Conservation (phyloP, 2,888 invertebrate genomes). For the Elmis aenea region DNA sequence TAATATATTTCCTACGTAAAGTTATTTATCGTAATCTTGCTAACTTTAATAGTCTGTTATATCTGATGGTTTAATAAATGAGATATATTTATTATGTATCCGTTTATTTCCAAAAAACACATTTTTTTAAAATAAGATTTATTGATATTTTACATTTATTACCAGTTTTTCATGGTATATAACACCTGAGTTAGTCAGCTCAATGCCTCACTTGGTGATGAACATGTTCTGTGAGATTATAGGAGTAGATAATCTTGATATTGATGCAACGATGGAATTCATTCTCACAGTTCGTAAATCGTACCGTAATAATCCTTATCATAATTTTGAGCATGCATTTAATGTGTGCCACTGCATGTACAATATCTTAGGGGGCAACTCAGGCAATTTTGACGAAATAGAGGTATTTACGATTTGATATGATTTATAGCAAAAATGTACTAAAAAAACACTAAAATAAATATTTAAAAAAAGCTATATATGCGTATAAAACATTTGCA, state of each 20-base stretch:
- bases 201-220: constrained; percentile 52
- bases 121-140: too few species aligned
- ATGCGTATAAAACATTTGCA: too few species aligned
- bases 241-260: constrained; percentile 45
- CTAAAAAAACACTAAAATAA: too few species aligned
- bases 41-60: too few species aligned
- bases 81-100: too few species aligned
- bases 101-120: too few species aligned
- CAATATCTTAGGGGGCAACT: constrained; percentile 50
- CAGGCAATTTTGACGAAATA: constrained; percentile 46
- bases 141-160: too few species aligned
- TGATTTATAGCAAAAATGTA: too few species aligned
- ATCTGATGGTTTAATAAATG: too few species aligned
- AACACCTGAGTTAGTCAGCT: constrained; percentile 47
- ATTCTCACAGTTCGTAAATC: constrained; percentile 47
- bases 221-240: constrained; percentile 52
- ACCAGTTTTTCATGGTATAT: constrained; percentile 54
- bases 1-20: too few species aligned
- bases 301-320: constrained; percentile 56
- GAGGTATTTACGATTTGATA: constrained; percentile 49
- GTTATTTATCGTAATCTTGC: too few species aligned
- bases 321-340: constrained; percentile 61
- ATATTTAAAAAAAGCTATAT: too few species aligned
- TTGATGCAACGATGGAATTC: constrained; percentile 46
- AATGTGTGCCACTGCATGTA: constrained; percentile 59